These are phyloP conservation scores for Morinoia aosen DNA, from an alignment of 2,888 invertebrate species.

Conservation along the genomic window DNA sequence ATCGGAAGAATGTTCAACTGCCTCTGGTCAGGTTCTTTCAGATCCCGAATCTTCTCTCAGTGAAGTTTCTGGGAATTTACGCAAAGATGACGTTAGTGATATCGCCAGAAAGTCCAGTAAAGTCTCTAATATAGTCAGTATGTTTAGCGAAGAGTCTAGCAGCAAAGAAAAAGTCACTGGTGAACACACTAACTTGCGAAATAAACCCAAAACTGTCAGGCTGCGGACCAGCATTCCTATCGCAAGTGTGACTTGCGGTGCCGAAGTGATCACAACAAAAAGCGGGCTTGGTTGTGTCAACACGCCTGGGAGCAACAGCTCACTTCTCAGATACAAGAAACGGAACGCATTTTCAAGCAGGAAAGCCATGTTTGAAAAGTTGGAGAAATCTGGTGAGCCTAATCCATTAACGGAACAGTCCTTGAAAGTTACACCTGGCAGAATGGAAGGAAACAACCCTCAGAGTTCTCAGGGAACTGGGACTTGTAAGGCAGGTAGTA, in stretches of 20 bases:
- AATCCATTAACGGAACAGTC: background rate
- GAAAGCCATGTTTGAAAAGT: constrained; percentile 43
- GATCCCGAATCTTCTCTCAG: constrained; percentile 25
- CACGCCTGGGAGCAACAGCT: background rate
- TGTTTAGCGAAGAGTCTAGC: background rate
- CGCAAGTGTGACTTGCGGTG: background rate
- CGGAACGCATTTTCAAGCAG: constrained; percentile 33
- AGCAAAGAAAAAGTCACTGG: background rate
- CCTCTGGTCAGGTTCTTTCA: constrained; percentile 29
- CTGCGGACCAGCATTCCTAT: constrained; percentile 31
- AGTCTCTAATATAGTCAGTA: constrained; percentile 7
- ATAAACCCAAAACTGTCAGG: constrained; percentile 44
- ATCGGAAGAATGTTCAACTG: constrained; percentile 35
- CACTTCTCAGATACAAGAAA: constrained; percentile 43
- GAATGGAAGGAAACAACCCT: background rate
- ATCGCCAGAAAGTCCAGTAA: background rate
- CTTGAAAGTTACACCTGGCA: background rate
- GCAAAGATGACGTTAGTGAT: background rate
- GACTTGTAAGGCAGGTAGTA: too few relatives aligned
- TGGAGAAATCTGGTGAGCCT: background rate
- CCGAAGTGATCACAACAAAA: background rate
- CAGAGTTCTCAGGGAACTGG: background rate
- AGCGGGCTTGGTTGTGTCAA: background rate
- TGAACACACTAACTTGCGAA: constrained; percentile 1
- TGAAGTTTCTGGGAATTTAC: background rate